phyloP scores from a whole-genome alignment of 1,140 invertebrate genomes.

The Dufourea novaeangliae region DNA sequence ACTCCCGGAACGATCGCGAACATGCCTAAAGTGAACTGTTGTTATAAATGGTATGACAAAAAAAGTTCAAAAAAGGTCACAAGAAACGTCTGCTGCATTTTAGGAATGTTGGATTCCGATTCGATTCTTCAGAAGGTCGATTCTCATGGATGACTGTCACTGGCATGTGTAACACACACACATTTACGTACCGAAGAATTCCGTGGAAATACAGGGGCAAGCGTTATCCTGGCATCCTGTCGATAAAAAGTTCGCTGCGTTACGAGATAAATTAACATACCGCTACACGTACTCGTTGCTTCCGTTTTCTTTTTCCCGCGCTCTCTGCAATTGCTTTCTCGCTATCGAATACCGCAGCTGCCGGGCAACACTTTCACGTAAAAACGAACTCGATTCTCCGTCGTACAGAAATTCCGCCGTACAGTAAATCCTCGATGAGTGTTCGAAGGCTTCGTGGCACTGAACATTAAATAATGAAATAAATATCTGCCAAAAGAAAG shows the following conservation, averaged over 20 bases:
- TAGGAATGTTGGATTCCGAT: no score
- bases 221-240: slow-evolving; percentile 6
- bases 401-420: not conserved
- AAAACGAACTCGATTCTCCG: not conserved
- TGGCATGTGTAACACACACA: no score
- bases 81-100: no score
- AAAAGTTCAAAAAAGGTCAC: no score
- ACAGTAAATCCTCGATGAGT: no score
- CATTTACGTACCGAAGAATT: not conserved
- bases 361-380: not conserved
- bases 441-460: no score
- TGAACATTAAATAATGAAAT: no score
- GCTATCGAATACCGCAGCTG: not conserved
- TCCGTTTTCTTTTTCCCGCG: not conserved
- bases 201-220: not conserved
- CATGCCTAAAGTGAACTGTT: no score
- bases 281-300: not conserved
- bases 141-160: no score
- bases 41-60: no score
- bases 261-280: slow-evolving; percentile 10
- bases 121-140: no score
- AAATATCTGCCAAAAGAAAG: no score
- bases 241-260: slow-evolving; percentile 1
- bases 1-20: not conserved
- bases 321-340: not conserved